Evolutionary conservation across 2,888 invertebrate genomes (phyloP).

Genomic region (Drosophila prolongata): DNA sequence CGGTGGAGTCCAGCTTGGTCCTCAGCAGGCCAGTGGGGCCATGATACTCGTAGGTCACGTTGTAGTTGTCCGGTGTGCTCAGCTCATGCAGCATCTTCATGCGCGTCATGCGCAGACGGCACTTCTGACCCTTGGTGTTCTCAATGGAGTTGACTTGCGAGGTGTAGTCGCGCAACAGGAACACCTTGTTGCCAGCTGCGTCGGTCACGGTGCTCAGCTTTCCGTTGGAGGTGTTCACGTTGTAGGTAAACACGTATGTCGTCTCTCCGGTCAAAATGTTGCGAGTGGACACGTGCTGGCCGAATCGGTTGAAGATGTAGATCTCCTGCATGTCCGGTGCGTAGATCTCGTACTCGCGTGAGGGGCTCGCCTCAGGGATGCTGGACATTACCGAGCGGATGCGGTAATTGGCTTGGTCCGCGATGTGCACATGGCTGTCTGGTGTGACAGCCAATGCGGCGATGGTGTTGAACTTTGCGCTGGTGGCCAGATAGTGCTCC

Average conservation of each 20-base stretch:
- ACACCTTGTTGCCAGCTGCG: slow-evolving; percentile 95
- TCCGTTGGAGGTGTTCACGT: slow-evolving; percentile 98
- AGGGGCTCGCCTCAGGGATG: slow-evolving; percentile 93
- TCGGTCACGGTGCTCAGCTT: slow-evolving; percentile 97
- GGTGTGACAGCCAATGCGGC: slow-evolving; percentile 96
- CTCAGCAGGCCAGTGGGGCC: slow-evolving; percentile 94
- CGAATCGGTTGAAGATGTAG: slow-evolving; percentile 96
- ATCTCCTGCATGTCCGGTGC: slow-evolving; percentile 98
- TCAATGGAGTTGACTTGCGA: slow-evolving; percentile 97
- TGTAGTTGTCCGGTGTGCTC: slow-evolving; percentile 96
- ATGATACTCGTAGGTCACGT: slow-evolving; percentile 96
- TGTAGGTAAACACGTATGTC: slow-evolving; percentile 97
- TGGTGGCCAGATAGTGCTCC: slow-evolving; percentile 95
- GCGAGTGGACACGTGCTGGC: slow-evolving; percentile 96
- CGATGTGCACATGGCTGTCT: slow-evolving; percentile 96
- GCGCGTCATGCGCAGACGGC: slow-evolving; percentile 94
- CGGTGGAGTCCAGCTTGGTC: slow-evolving; percentile 94
- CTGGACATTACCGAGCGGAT: slow-evolving; percentile 95
- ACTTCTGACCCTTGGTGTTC: slow-evolving; percentile 96
- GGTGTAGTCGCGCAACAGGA: slow-evolving; percentile 92
- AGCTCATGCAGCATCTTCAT: slow-evolving; percentile 96
- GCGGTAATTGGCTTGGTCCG: slow-evolving; percentile 96
- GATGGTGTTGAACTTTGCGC: slow-evolving; percentile 97
- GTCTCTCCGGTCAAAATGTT: slow-evolving; percentile 98
- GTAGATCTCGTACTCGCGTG: slow-evolving; percentile 96